Percentiles rank a stretch among this genome's conserved stretches.
Evolutionary conservation across 2,113 vertebrate species (phyloP).

Genomic region (Clarias gariepinus): DNA sequence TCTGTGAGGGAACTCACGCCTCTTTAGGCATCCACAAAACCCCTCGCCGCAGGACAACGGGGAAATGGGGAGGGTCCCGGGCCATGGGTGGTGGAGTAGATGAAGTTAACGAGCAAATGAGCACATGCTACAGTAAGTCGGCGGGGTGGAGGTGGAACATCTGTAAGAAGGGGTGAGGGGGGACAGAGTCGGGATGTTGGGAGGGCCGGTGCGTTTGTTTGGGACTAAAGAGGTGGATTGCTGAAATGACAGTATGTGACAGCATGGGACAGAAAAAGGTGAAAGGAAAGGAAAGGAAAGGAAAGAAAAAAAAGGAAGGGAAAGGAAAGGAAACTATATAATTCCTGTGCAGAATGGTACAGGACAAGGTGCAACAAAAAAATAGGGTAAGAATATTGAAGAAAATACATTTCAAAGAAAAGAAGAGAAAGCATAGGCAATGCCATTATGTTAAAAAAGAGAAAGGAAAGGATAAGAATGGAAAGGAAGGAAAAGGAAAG

Average conservation of each 20-base stretch:
- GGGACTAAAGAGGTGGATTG: conserved; percentile 10
- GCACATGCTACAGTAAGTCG: conserved; percentile 39
- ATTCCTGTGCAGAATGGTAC: too few species aligned
- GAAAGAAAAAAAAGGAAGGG: neutral
- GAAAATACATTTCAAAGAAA: neutral
- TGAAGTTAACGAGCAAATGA: conserved; percentile 33
- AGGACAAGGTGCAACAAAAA: too few species aligned
- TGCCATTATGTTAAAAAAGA: too few species aligned
- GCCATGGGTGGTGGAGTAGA: neutral
- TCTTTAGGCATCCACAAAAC: conserved; percentile 39
- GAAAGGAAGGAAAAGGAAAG: neutral
- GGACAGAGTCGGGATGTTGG: neutral
- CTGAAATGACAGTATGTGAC: neutral
- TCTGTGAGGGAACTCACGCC: conserved; percentile 63
- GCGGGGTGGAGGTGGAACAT: conserved; percentile 39
- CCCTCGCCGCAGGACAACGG: conserved; percentile 63
- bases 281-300: neutral
- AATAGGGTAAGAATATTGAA: neutral
- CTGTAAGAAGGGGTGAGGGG: conserved; percentile 31
- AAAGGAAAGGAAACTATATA: neutral
- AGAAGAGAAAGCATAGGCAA: neutral
- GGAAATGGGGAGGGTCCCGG: neutral
- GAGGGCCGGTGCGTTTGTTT: neutral
- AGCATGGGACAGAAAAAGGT: too few species aligned
- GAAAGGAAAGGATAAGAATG: neutral